Evolutionary conservation across 2,113 vertebrate genomes (phyloP).

Genomic region (Neolamprologus sp.): DNA sequence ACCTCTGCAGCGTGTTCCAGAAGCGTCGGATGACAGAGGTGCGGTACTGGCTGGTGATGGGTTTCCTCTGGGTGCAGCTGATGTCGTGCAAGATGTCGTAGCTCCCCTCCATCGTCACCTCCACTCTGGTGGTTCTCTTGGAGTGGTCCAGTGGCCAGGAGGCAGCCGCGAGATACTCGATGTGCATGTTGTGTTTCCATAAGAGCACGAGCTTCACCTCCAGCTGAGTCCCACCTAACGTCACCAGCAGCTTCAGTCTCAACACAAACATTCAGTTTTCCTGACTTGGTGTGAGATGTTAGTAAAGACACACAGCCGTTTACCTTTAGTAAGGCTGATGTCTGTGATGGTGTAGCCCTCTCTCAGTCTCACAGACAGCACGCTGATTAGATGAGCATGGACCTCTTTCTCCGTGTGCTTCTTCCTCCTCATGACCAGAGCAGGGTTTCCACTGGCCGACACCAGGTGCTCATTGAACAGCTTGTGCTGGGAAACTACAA

Average conservation of each 20-base stretch:
- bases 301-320: not conserved
- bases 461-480: constrained; percentile 96
- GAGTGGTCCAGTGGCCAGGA: constrained; percentile 84
- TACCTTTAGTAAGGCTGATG: constrained; percentile 90
- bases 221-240: constrained; percentile 84
- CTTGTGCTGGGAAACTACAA: constrained; percentile 87
- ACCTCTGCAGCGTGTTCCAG: constrained; percentile 98
- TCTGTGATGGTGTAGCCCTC: constrained; percentile 96
- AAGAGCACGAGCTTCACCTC: constrained; percentile 93
- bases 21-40: constrained; percentile 95
- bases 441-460: constrained; percentile 91
- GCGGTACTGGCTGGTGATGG: constrained; percentile 93
- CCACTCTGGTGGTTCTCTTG: constrained; percentile 84
- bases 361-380: constrained; percentile 88
- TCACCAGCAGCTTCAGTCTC: not conserved
- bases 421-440: constrained; percentile 88
- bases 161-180: constrained; percentile 87
- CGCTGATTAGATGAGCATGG: constrained; percentile 86
- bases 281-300: not conserved
- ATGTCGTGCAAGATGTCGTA: constrained; percentile 98
- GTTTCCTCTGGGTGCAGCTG: constrained; percentile 94
- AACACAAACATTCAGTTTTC: not conserved
- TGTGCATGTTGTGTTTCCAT: constrained; percentile 99
- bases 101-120: constrained; percentile 98
- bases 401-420: constrained; percentile 97